phyloP scores from a whole-genome alignment of 2,797 vertebrate species.

The Oophaga sylvatica region DNA sequence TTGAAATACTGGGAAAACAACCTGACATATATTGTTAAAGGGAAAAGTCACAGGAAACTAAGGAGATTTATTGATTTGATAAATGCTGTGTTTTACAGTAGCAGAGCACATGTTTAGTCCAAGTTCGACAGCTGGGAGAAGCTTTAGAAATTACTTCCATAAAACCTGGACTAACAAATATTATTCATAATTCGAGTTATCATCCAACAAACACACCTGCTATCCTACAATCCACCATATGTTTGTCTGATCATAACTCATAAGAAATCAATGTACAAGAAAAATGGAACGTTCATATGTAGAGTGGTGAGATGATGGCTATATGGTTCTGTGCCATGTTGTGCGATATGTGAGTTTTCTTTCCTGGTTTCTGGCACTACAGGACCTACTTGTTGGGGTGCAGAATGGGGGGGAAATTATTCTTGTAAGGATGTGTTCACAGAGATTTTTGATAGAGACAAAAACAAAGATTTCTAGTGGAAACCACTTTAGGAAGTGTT shows the following conservation, averaged over 20 bases:
- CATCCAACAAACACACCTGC: slow-evolving; percentile 41
- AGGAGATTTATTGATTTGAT: slow-evolving; percentile 41
- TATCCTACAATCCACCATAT: not conserved
- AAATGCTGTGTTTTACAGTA: slow-evolving; percentile 43
- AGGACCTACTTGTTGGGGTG: no score
- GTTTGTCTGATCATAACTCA: not conserved
- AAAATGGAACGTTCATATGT: no score
- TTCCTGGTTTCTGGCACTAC: no score
- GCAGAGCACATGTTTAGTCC: slow-evolving; percentile 21
- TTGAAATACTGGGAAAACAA: slow-evolving; percentile 38
- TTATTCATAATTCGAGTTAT: slow-evolving; percentile 14
- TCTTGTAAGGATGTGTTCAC: no score
- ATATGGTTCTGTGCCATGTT: not conserved
- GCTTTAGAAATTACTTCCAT: not conserved
- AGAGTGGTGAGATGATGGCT: not conserved
- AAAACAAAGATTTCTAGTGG: no score
- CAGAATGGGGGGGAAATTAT: no score
- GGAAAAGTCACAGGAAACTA: slow-evolving; percentile 17
- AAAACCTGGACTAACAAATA: slow-evolving; percentile 37
- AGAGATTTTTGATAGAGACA: no score
- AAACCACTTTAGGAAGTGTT: no score
- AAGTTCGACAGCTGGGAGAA: slow-evolving; percentile 32
- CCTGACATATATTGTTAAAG: slow-evolving; percentile 34
- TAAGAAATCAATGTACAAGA: not conserved
- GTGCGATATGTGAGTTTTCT: no score